These are phyloP conservation scores for Mobula hypostoma DNA, from an alignment of 2,113 vertebrate genomes.

Conservation along the genomic window DNA sequence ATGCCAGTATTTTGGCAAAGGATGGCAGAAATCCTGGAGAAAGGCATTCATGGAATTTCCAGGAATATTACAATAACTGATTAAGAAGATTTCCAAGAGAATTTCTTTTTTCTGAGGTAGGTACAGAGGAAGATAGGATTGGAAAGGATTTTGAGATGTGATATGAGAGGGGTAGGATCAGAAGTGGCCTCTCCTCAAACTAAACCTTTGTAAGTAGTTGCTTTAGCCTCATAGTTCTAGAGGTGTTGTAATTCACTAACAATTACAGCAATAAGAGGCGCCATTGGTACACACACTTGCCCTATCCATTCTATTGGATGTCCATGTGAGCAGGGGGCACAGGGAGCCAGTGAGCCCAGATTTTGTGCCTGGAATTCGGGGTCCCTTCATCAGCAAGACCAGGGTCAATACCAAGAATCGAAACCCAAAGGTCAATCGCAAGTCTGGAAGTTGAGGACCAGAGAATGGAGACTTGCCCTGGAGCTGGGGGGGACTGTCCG, in stretches of 20 bases:
- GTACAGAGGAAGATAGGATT: neutral
- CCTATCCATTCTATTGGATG: too few species aligned
- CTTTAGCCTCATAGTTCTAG: neutral
- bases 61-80: neutral
- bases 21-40: neutral
- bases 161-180: neutral
- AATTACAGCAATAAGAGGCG: neutral
- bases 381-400: too few species aligned
- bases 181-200: neutral
- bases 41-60: neutral
- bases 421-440: too few species aligned
- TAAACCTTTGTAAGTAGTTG: neutral
- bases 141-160: neutral
- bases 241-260: neutral
- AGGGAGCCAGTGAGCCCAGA: too few species aligned
- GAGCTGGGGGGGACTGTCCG: too few species aligned
- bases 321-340: too few species aligned
- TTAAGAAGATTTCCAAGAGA: neutral
- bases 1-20: neutral
- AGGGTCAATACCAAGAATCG: too few species aligned
- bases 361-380: too few species aligned
- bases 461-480: too few species aligned
- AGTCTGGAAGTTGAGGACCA: too few species aligned
- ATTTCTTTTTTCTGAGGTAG: neutral
- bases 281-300: too few species aligned